Evolutionary conservation across 2,888 invertebrate species (phyloP).

Genomic region (Leptothorax acervorum): DNA sequence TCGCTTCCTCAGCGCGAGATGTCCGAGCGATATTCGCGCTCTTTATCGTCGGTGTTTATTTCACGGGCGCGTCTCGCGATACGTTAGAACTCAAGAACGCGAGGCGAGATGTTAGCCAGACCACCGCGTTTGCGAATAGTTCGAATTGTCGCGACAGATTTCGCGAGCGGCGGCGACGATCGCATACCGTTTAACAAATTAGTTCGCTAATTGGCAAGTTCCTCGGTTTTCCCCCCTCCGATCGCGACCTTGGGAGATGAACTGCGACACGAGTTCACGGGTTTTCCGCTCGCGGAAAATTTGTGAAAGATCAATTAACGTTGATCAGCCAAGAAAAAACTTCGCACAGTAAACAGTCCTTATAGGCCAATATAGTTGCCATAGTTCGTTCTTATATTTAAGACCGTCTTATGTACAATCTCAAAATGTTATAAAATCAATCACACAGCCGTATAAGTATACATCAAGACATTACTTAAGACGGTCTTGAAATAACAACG

Average conservation of each 20-base stretch:
- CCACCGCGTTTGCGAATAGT: neutral
- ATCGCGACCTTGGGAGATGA: neutral
- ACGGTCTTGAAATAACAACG: too few relatives aligned
- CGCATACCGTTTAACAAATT: neutral
- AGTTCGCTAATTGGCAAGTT: slow-evolving; percentile 1
- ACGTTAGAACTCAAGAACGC: neutral
- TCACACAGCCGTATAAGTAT: too few relatives aligned
- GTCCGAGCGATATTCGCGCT: slow-evolving; percentile 53
- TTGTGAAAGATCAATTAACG: neutral
- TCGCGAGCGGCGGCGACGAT: neutral
- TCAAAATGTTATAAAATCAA: too few relatives aligned
- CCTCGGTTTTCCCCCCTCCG: neutral
- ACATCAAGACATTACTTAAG: too few relatives aligned
- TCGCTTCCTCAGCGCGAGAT: slow-evolving; percentile 68
- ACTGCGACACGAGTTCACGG: neutral
- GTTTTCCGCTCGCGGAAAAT: neutral
- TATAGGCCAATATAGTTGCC: too few relatives aligned
- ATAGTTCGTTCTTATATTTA: too few relatives aligned
- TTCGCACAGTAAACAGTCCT: too few relatives aligned
- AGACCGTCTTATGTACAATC: too few relatives aligned
- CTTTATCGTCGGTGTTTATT: slow-evolving; percentile 65
- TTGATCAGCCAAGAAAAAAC: neutral
- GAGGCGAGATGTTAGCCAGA: neutral
- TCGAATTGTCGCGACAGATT: neutral
- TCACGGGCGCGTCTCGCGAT: slow-evolving; percentile 49